Evolutionary conservation across 2,797 vertebrate genomes (phyloP).

Genomic region (Centroberyx gerrardi): DNA sequence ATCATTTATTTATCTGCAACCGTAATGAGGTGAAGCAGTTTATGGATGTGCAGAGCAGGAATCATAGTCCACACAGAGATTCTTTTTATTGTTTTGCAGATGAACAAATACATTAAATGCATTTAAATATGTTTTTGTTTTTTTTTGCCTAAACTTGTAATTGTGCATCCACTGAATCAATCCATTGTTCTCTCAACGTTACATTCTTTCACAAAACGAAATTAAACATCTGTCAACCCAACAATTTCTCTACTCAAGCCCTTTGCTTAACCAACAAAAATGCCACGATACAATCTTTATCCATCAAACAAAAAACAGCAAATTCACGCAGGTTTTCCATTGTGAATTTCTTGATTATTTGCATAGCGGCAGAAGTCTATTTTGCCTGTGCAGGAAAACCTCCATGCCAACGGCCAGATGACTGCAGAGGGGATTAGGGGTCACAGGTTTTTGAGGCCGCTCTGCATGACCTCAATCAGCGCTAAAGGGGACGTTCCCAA

Average conservation of each 20-base stretch:
- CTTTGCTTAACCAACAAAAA: constrained; percentile 17
- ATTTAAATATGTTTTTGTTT: too few relatives aligned
- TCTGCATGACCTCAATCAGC: constrained; percentile 77
- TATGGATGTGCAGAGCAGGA: neutral
- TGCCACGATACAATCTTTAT: constrained; percentile 21
- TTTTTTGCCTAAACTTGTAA: too few relatives aligned
- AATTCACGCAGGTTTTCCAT: constrained; percentile 26
- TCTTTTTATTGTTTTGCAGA: neutral
- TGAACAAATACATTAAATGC: neutral
- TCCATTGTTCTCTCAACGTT: too few relatives aligned
- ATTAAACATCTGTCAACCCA: too few relatives aligned
- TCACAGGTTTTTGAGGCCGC: constrained; percentile 75
- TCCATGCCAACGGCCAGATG: constrained; percentile 69
- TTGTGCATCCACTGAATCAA: neutral
- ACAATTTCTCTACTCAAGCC: too few relatives aligned
- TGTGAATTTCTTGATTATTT: constrained; percentile 30
- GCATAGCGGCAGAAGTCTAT: constrained; percentile 20
- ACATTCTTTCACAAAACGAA: too few relatives aligned
- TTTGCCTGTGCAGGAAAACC: constrained; percentile 50
- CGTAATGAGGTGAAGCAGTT: constrained; percentile 3
- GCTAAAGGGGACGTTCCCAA: constrained; percentile 74
- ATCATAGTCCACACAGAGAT: neutral
- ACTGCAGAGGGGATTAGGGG: constrained; percentile 70
- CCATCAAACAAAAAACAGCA: constrained; percentile 21
- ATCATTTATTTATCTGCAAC: neutral